phyloP scores from a whole-genome alignment of 2,113 vertebrate species.

The Phylloscopus whistleri region DNA sequence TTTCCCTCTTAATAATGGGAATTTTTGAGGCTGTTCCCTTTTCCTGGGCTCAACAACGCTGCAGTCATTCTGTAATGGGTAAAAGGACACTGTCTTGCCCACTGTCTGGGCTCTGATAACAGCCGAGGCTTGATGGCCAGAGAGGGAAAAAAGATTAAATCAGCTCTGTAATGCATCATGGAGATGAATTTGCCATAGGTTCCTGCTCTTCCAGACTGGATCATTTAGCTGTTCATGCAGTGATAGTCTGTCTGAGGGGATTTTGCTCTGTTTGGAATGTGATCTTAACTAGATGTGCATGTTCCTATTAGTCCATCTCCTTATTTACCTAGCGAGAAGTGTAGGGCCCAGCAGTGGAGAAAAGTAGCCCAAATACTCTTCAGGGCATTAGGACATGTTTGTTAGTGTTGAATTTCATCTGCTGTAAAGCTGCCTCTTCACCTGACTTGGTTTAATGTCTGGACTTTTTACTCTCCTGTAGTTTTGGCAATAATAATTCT shows the following conservation, averaged over 20 bases:
- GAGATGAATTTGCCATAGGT: constrained; percentile 7
- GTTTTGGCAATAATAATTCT: neutral
- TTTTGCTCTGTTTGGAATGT: neutral
- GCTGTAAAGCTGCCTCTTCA: neutral
- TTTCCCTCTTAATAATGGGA: neutral
- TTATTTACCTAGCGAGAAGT: neutral
- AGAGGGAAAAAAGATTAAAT: neutral
- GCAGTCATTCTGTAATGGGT: neutral
- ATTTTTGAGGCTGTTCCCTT: neutral
- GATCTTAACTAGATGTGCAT: neutral
- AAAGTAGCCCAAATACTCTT: neutral
- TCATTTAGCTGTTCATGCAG: neutral
- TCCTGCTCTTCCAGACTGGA: neutral
- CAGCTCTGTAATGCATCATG: neutral
- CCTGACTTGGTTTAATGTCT: neutral
- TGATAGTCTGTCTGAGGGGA: neutral
- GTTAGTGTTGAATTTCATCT: neutral
- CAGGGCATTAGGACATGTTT: neutral
- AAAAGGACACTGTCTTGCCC: neutral
- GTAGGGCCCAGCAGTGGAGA: neutral
- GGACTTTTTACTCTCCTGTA: neutral
- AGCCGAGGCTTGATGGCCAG: neutral
- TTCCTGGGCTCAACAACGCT: neutral
- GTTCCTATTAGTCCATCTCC: neutral
- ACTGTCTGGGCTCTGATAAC: neutral